Percentiles rank a stretch among this genome's conserved stretches.
Evolutionary conservation across 1,140 invertebrate species (phyloP).

Genomic region (Brachionus asplanchnoidis): DNA sequence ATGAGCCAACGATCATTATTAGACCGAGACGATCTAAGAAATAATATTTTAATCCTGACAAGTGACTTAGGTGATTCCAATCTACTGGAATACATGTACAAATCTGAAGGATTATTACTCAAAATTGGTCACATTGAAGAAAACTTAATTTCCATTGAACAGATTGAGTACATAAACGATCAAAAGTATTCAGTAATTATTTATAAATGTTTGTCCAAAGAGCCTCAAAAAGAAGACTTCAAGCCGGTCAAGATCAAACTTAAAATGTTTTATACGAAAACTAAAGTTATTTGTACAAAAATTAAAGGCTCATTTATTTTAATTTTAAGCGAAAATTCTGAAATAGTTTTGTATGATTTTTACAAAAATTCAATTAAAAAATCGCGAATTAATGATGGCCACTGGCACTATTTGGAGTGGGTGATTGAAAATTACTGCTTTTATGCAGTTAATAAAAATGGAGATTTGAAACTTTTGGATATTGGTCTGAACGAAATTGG

Average conservation of each 20-base stretch:
- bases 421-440: not conserved
- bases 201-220: not conserved
- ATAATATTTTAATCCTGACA: not conserved
- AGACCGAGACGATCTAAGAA: not conserved
- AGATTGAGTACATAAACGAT: conserved; percentile 7
- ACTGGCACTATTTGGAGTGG: not conserved
- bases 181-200: not conserved
- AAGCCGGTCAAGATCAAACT: not conserved
- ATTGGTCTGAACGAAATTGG: not conserved
- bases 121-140: not conserved
- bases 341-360: not conserved
- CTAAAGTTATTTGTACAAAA: too few species aligned
- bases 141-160: not conserved
- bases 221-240: not conserved
- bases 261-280: not conserved
- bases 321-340: not conserved
- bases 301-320: not conserved
- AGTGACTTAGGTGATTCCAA: not conserved
- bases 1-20: not conserved
- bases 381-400: not conserved
- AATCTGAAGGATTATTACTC: not conserved
- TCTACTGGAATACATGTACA: not conserved
- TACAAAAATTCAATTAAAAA: conserved; percentile 6
- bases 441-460: not conserved
- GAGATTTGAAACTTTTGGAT: not conserved